Evolutionary conservation across 2,113 vertebrate genomes (phyloP), one percentile per base, ranked within the genome.

Genomic region (Amphiprion percula): DNA sequence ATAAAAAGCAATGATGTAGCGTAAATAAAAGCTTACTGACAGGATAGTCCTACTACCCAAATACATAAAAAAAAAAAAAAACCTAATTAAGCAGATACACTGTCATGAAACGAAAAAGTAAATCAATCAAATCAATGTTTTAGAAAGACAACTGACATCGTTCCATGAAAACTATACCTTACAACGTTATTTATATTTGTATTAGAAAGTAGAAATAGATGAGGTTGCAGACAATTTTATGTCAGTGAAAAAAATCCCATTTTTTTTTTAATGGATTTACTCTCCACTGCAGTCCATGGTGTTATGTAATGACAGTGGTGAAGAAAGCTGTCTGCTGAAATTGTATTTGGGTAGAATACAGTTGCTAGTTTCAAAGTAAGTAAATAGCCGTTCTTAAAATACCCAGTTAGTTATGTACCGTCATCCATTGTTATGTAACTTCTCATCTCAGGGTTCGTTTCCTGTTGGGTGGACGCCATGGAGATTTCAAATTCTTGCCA

Each of bases 401-500:
- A 26, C 14, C 46, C 28, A 30, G 2, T n/a, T 6, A n/a, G 46
- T 71, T 33, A 11, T 19, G 10, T 41, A 26, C 47, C 19, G 1
- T 55, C 30, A 33, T 19, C 10, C 41, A 60, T 5, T 24, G 4
- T 73, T 49, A n/a, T 55, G 28, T 61, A 24, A 74, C 62, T 4
- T 71, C 65, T 76, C 46, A 39, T 60, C 5, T 46, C 83, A 99
- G 98, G 92, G 96, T 96, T 19, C 97, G 97, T 79, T 98, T 97
- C 91, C 91, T 99, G 83, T 84, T 99, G 92, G 98, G 98, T 53
- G 97, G 97, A 69, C 97, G 97, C 63, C 98, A 99, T 11, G 98
- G 98, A 73, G 97, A 99, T 83, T 99, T 99, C 88, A 99, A 99
- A 90, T 99, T 99, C 90, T 91, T 99, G 65, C 98, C 98, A 56